Evolutionary conservation across 2,113 vertebrate species (phyloP), one percentile per base, ranked within the genome.

Genomic region (Halcyon malimbica): DNA sequence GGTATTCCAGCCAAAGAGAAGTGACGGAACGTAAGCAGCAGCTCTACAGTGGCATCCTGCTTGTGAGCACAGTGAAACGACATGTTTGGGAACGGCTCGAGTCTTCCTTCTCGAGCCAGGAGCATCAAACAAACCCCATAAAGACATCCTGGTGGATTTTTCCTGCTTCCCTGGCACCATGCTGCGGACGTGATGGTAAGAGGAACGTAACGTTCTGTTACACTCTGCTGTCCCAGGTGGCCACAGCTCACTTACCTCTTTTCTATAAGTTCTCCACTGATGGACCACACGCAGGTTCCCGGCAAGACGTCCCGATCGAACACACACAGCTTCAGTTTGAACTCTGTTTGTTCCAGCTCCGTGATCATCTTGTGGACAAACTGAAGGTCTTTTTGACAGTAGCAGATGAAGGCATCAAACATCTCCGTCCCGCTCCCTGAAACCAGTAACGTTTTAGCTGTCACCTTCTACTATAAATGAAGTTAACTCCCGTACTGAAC

Each of bases 331-430:
- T 99, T 99, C 95, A 99, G 97, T 54, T 96, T 99, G 96, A 97
- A 97, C 1, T 99, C 96, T 0, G 98, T 99, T 96, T 99, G 99
- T 42, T 99, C 99, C 97, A 99, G 97, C 95, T 99, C 98, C 59
- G 81, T 98, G 97, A 99, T 99, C 99, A 99, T 99, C 93, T 99
- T 98, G 13, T 98, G 98, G n/a, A 99, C 99, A 92, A 99, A 99
- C 39, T 97, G 85, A 17, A 99, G 98, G 97, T 99, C 99, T 2
- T 97, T 98, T 84, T 98, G 96, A 97, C 99, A 99, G 98, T 99
- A 99, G 97, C 99, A 99, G 97, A 99, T 99, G 97, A 99, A 99
- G 83, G 99, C 99, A 50, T 99, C 99, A 24, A 99, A 99, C 62
- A 94, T 53, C 97, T 99, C 99, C 0, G 99, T 99, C 39, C 86